Base-by-base conservation (phyloP, 2,797 vertebrate species). In the Gymnothorax reevesii region DNA sequence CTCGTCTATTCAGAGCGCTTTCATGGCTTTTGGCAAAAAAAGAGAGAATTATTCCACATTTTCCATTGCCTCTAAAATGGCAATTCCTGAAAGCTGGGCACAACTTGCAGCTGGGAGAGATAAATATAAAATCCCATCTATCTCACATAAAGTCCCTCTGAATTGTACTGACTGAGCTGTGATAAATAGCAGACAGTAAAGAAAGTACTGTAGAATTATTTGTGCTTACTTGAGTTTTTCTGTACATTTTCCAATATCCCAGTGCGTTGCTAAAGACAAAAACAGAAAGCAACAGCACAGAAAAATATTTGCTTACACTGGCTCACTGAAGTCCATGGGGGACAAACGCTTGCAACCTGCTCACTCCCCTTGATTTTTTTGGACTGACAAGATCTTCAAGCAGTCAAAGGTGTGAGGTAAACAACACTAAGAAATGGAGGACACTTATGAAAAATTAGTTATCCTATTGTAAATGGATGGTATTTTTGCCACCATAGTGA, bases 101-200 rank as follows among this genome's bases (percentile, higher is more conserved):
- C 57, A 57, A 83, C 33, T 62, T 27, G 62, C 57, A 83, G 27
- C 82, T 27, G 57, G 57, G 57, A 62, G 82, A 4, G 60, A 42
- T 57, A 83, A 83, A 83, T 83, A 60, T 62, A 62, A 83, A 83
- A 62, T 20, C 59, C 22, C 3, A 83, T 80, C 55, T 80, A 55
- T 80, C 77, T 80, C n/a, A 54, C 77, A 54, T 33, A 80, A 77
- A 80, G 55, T 80, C 77, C 77, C 52, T 80, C 52, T 22, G 49
- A 80, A 80, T 22, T 54, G 77, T 55, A 80, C 52, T 22, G 2
- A 55, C 55, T 80, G 52, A 80, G 52, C 77, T 80, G 49, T 80
- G 77, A 55, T 80, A 52, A 20, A 55, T 22, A 52, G 77, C 77
- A n/a, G 20, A 80, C 17, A 55, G 52, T 80, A 20, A 80, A 52